phyloP scores from a whole-genome alignment of 2,797 vertebrate genomes.

The Phalloptychus januarius region DNA sequence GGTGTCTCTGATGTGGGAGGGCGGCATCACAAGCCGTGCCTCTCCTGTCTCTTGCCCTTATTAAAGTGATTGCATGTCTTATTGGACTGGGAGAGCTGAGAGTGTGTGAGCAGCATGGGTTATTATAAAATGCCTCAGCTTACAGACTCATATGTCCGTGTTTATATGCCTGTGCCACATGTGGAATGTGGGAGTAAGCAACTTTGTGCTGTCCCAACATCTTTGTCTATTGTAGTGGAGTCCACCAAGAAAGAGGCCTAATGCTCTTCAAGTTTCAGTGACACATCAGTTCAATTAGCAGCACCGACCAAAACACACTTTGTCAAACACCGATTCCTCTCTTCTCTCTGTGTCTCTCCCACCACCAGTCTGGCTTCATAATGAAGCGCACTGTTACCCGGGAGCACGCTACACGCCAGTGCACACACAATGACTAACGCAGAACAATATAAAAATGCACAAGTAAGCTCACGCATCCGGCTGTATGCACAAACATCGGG shows the following conservation, averaged over 20 bases:
- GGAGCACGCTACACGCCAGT: slow-evolving; percentile 49
- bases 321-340: slow-evolving; percentile 58
- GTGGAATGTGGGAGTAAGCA: slow-evolving; percentile 50
- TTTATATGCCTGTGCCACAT: slow-evolving; percentile 41
- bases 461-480: slow-evolving; percentile 32
- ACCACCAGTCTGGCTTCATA: slow-evolving; percentile 41
- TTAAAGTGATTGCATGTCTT: slow-evolving; percentile 60
- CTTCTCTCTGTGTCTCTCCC: slow-evolving; percentile 20
- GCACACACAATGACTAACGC: slow-evolving; percentile 16
- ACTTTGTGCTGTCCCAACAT: slow-evolving; percentile 40
- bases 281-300: slow-evolving; percentile 79
- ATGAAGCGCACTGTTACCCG: slow-evolving; percentile 62
- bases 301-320: slow-evolving; percentile 59
- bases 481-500: slow-evolving; percentile 43
- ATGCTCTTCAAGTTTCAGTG: slow-evolving; percentile 60
- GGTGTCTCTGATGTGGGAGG: slow-evolving; percentile 52
- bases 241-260: slow-evolving; percentile 53
- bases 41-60: slow-evolving; percentile 61
- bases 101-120: slow-evolving; percentile 14
- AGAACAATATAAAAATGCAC: slow-evolving; percentile 39
- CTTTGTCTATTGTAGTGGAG: slow-evolving; percentile 58
- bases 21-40: slow-evolving; percentile 57
- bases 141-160: slow-evolving; percentile 20
- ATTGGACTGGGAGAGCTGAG: slow-evolving; percentile 32
- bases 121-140: slow-evolving; percentile 2